These are phyloP conservation scores for Phodopus roborovskii DNA, from an alignment of 2,113 vertebrate species.

Conservation along the genomic window DNA sequence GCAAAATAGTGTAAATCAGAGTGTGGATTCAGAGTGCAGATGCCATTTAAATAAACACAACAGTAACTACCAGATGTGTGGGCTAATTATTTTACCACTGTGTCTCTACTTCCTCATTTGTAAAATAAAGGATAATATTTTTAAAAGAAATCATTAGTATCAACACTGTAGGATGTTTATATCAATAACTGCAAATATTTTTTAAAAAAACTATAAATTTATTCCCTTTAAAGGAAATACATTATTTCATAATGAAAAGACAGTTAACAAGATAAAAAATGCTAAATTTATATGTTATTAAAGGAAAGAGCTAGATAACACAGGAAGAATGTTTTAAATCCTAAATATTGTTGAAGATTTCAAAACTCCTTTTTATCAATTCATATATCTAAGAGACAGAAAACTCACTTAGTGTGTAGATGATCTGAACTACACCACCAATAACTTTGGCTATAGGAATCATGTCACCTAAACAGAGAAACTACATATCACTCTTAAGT, in stretches of 20 bases:
- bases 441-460: neutral
- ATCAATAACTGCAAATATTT: neutral
- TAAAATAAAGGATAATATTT: neutral
- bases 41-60: neutral
- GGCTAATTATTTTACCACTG: neutral
- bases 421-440: neutral
- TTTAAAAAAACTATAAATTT: neutral
- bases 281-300: neutral
- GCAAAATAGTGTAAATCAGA: neutral
- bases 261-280: neutral
- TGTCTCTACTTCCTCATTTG: neutral
- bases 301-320: neutral
- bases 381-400: neutral
- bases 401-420: neutral
- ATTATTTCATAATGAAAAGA: neutral
- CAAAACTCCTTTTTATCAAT: neutral
- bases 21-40: neutral
- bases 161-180: neutral
- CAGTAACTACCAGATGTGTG: neutral
- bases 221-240: neutral
- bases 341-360: neutral
- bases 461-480: neutral
- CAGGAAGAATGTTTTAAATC: neutral
- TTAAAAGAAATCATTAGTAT: neutral
- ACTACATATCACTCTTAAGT: neutral